phyloP scores from a whole-genome alignment of 2,113 vertebrate genomes.

The Neogale vison region DNA sequence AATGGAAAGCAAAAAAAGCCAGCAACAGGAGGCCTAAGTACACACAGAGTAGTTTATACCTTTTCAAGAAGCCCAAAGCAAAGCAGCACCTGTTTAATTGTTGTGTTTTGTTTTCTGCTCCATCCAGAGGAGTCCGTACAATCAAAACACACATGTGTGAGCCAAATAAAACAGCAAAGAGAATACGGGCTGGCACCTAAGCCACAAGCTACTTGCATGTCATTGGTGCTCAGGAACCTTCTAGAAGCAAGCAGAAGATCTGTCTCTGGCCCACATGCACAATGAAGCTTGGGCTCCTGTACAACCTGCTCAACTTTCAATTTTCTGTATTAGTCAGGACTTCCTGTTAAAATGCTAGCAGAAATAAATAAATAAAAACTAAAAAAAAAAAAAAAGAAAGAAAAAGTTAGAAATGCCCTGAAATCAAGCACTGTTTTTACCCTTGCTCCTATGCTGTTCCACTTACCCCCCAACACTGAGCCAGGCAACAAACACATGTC shows the following conservation, averaged over 20 bases:
- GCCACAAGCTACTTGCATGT: neutral
- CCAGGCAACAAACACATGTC: neutral
- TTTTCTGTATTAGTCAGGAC: neutral
- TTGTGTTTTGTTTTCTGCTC: neutral
- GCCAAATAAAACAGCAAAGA: neutral
- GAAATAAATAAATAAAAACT: neutral
- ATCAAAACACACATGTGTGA: neutral
- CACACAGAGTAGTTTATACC: neutral
- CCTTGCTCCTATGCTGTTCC: neutral
- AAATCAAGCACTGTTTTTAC: neutral
- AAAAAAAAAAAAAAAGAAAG: neutral
- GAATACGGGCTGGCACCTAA: neutral
- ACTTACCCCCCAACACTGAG: neutral
- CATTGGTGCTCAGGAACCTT: neutral
- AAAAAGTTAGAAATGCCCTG: neutral
- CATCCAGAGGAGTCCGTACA: neutral
- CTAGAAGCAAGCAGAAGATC: neutral
- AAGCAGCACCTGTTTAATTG: neutral
- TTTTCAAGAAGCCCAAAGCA: neutral
- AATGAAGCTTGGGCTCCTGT: neutral
- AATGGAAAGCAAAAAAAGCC: neutral
- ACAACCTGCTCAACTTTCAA: neutral
- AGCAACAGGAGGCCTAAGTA: neutral
- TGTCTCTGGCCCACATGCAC: neutral
- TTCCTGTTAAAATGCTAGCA: no score